These are phyloP conservation scores for Cephus spinipes DNA, from an alignment of 2,888 invertebrate species.

Conservation along the genomic window DNA sequence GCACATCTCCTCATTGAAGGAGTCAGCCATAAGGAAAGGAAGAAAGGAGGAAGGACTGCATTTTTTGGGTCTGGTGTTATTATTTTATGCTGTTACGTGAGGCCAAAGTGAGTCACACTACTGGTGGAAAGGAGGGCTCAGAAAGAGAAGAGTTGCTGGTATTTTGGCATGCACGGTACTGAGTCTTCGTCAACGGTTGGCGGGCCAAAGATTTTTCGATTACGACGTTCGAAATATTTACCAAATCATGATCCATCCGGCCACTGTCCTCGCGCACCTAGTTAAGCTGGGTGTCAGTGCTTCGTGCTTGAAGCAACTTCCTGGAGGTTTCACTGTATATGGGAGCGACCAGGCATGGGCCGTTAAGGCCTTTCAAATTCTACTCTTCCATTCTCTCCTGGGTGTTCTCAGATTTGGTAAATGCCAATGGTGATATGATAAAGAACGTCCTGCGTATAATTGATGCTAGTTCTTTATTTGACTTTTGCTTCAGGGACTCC, in stretches of 20 bases:
- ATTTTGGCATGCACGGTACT: not conserved
- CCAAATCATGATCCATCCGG: slow-evolving; percentile 51
- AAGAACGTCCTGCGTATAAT: not conserved
- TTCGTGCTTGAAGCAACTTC: slow-evolving; percentile 51
- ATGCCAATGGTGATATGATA: slow-evolving; percentile 1
- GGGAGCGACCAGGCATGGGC: slow-evolving; percentile 50
- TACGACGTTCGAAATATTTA: not conserved
- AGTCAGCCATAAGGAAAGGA: too few relatives aligned
- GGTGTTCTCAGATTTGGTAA: slow-evolving; percentile 61
- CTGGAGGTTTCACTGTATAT: slow-evolving; percentile 44
- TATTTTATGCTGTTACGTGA: not conserved
- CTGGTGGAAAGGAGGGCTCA: not conserved
- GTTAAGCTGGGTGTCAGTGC: slow-evolving; percentile 53
- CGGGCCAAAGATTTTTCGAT: not conserved
- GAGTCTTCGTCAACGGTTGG: not conserved
- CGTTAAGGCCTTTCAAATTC: slow-evolving; percentile 56
- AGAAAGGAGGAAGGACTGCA: too few relatives aligned
- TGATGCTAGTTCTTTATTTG: not conserved
- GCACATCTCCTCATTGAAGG: too few relatives aligned
- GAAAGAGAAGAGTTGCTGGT: not conserved
- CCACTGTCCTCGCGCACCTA: slow-evolving; percentile 56
- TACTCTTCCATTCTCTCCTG: slow-evolving; percentile 56
- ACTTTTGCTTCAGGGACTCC: slow-evolving; percentile 24
- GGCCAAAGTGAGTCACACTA: not conserved
- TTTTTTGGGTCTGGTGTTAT: not conserved